Evolutionary conservation across 64 coral and sea anemone genomes (phyloP), one percentile per base, ranked within the genome.

Genomic region (Astreopora myriophthalma): DNA sequence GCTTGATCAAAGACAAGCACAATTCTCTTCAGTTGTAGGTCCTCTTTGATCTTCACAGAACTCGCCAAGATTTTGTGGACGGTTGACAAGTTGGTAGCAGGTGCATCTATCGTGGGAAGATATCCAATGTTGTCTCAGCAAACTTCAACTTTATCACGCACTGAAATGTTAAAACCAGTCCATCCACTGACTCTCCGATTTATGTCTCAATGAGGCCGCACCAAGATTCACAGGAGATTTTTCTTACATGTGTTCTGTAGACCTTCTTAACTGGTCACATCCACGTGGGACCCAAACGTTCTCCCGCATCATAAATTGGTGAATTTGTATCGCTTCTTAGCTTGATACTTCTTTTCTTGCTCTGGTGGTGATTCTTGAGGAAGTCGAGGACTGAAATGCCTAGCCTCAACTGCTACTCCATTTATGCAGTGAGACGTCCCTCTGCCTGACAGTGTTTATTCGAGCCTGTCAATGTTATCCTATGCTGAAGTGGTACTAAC

Each of bases 211-310:
- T 55, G 49, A 3, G 85, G 79, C 25, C 90, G 63, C 68, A 79
- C 83, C 42, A 93, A 77, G 62, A 71, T 76, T 71, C 91, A 93
- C 30, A 77, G 86, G 38, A 93, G 26, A 55, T 85, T 93, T 55
- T 93, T 93, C 38, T 46, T 87, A 65, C 58, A 31, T 46, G 91
- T 73, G 30, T 74, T 48, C 74, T 14, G 42, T 19, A 79, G 57
- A 23, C 77, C 42, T 20, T 87, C 91, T 66, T 74, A 61, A 32
- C 70, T 75, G 20, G 71, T 87, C 67, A 87, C 84, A 36, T 93
- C 91, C 13, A 92, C 80, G 48, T 46, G 69, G 82, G 91, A 66
- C 83, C 91, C 62, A 73, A 78, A 34, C 73, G 91, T 16, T 87
- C 36, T 35, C 90, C 70, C 31, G 79, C 67, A 44, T 92, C 75